A percentile compares a stretch with the other conserved stretches of the same genome.
These are phyloP conservation scores for Puntigrus tetrazona DNA, from an alignment of 2,113 vertebrate species.

Conservation along the genomic window DNA sequence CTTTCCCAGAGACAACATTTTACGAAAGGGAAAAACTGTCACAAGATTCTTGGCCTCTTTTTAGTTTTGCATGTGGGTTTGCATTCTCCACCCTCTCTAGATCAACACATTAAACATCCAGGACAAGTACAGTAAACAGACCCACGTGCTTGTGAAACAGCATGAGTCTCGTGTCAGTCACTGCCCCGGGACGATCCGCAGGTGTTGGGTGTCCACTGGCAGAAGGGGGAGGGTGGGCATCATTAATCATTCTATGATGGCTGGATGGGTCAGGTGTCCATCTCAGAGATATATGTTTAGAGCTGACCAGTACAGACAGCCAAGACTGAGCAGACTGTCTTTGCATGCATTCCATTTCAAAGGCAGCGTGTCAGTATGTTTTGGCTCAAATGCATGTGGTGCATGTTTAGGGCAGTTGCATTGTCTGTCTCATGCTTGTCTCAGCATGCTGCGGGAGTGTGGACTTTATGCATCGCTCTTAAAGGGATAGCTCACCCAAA, in stretches of 20 bases:
- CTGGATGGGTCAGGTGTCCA: conserved; percentile 45
- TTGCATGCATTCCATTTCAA: conserved; percentile 27
- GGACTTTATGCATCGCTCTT: background rate
- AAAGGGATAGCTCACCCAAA: background rate
- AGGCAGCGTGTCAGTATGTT: conserved; percentile 1
- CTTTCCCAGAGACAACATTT: background rate
- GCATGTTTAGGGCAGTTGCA: background rate
- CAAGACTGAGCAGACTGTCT: conserved; percentile 7
- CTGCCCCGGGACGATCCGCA: conserved; percentile 35
- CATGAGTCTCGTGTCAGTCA: conserved; percentile 52
- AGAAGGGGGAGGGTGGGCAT: conserved; percentile 7
- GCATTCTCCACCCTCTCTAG: conserved; percentile 28
- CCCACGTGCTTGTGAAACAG: conserved; percentile 49
- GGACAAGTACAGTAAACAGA: conserved; percentile 53
- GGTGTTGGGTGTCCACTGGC: conserved; percentile 49
- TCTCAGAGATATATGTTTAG: conserved; percentile 37
- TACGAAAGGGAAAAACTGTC: conserved; percentile 15
- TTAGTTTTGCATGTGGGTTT: conserved; percentile 34
- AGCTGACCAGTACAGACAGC: conserved; percentile 24
- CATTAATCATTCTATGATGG: conserved; percentile 54
- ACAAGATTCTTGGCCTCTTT: conserved; percentile 20
- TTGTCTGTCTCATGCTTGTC: background rate
- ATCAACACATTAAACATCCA: conserved; percentile 34
- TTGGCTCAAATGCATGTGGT: background rate
- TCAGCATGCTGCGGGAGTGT: background rate